A percentile compares a stretch with the other conserved stretches of the same genome.
phyloP scores from a whole-genome alignment of 2,797 vertebrate species.

The Leptatherina wallacei region DNA sequence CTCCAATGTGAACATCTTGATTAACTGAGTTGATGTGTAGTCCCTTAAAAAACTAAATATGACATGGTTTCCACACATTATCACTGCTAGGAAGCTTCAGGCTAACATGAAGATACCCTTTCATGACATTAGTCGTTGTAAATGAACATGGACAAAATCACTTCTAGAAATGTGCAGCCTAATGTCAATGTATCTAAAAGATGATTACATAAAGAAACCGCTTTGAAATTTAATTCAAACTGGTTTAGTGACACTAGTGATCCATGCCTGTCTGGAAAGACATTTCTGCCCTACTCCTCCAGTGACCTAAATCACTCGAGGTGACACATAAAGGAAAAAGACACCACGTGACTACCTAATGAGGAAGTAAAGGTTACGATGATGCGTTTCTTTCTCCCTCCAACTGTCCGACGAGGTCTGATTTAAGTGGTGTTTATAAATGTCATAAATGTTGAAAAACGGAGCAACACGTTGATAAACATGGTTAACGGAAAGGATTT shows the following conservation, averaged over 20 bases:
- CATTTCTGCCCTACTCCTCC: not conserved
- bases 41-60: not conserved
- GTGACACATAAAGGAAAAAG: not conserved
- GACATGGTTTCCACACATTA: not conserved
- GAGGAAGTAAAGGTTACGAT: slow-evolving; percentile 33
- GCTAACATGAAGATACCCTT: no score
- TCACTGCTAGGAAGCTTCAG: no score
- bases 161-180: not conserved
- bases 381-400: not conserved
- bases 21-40: no score
- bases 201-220: not conserved
- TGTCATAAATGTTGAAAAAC: not conserved
- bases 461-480: not conserved
- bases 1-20: no score
- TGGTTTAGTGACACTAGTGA: no score
- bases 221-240: not conserved
- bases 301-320: not conserved
- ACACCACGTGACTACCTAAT: slow-evolving; percentile 26
- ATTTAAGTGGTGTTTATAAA: not conserved
- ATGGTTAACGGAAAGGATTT: slow-evolving; percentile 26
- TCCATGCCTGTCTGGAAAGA: no score
- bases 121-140: no score
- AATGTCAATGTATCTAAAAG: not conserved
- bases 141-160: not conserved
- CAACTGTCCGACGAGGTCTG: fast-evolving